phyloP scores from a whole-genome alignment of 2,888 invertebrate genomes.

The Nasonia oneida region DNA sequence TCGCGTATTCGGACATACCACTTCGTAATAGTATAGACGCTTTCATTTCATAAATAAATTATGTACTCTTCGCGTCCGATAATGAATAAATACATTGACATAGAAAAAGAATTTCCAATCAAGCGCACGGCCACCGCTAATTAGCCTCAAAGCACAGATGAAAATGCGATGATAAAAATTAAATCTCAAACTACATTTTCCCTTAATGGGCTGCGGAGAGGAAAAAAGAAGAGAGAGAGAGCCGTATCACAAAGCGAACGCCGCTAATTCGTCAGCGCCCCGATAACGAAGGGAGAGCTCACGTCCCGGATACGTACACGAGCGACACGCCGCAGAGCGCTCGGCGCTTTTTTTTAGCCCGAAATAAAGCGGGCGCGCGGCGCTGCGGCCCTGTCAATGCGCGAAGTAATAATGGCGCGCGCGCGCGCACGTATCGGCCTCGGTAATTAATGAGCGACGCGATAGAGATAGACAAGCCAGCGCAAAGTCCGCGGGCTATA shows the following conservation, averaged over 20 bases:
- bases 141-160: neutral
- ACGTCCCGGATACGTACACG: neutral
- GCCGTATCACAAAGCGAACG: neutral
- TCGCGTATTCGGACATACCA: neutral
- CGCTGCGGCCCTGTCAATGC: too few relatives aligned
- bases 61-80: neutral
- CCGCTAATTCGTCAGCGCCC: constrained; percentile 34
- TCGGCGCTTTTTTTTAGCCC: constrained; percentile 24
- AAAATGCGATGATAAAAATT: neutral
- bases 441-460: constrained; percentile 49
- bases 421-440: constrained; percentile 1
- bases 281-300: constrained; percentile 40
- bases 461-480: neutral
- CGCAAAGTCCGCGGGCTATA: constrained; percentile 40
- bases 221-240: neutral
- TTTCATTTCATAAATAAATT: too few relatives aligned
- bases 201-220: neutral
- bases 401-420: too few relatives aligned
- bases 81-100: too few relatives aligned
- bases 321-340: neutral
- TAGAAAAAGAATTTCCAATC: too few relatives aligned
- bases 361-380: neutral
- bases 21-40: too few relatives aligned
- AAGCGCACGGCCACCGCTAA: neutral
- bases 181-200: neutral